phyloP scores from a whole-genome alignment of 2,888 invertebrate genomes.

The Agonopterix alstromeriana region DNA sequence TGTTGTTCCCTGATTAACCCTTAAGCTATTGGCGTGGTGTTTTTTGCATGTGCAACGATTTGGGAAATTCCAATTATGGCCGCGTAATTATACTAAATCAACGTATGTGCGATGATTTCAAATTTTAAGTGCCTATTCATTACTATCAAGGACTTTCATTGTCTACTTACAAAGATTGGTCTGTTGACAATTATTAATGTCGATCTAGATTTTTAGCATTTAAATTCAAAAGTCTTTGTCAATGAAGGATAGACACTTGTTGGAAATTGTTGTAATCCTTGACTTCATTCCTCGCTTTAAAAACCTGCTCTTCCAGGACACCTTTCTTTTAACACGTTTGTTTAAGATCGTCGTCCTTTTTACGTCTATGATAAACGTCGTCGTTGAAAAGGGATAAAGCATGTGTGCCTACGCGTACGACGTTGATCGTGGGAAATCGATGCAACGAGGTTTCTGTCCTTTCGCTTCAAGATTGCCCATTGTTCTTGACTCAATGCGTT shows the following conservation, averaged over 20 bases:
- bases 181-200: neutral
- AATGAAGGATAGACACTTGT: too few species aligned
- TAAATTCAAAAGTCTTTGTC: too few species aligned
- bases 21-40: too few species aligned
- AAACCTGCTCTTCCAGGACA: slow-evolving; percentile 45
- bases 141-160: slow-evolving; percentile 3
- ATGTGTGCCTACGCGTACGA: slow-evolving; percentile 25
- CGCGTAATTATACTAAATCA: too few species aligned
- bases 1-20: too few species aligned
- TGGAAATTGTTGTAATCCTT: slow-evolving; percentile 21
- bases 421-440: slow-evolving; percentile 57
- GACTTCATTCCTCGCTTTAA: slow-evolving; percentile 28
- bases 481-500: slow-evolving; percentile 25
- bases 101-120: too few species aligned
- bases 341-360: slow-evolving; percentile 9
- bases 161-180: slow-evolving; percentile 1
- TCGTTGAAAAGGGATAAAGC: slow-evolving; percentile 26
- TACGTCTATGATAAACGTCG: slow-evolving; percentile 8
- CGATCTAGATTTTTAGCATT: too few species aligned
- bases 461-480: slow-evolving; percentile 55
- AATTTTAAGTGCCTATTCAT: slow-evolving; percentile 11
- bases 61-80: too few species aligned
- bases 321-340: slow-evolving; percentile 25
- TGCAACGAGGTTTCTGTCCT: slow-evolving; percentile 55
- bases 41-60: too few species aligned